phyloP scores from a whole-genome alignment of 2,888 invertebrate species.

The Machimus atricapillus region DNA sequence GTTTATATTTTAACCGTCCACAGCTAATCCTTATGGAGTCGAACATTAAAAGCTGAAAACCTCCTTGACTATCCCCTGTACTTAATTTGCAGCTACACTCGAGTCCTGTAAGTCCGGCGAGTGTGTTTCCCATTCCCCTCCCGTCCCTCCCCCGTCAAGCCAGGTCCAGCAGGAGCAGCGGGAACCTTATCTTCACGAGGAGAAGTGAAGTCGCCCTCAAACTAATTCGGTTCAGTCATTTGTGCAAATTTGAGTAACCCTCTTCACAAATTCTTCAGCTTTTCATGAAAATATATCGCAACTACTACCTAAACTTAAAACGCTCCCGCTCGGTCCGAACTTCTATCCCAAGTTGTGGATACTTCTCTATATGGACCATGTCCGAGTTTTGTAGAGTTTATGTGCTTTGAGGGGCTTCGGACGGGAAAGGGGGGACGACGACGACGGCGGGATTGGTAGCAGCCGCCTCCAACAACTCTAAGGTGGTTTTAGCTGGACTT shows the following conservation, averaged over 20 bases:
- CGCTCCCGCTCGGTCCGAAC: constrained; percentile 15
- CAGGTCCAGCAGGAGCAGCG: not conserved
- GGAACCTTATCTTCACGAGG: not conserved
- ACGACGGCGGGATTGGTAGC: not conserved
- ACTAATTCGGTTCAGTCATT: constrained; percentile 41
- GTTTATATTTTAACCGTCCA: not conserved
- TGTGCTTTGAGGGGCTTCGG: not conserved
- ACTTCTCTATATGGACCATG: constrained; percentile 39
- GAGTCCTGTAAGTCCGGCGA: not conserved
- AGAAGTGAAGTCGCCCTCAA: constrained; percentile 31
- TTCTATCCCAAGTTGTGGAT: constrained; percentile 33
- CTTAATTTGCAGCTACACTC: constrained; percentile 24
- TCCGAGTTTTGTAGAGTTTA: constrained; percentile 36
- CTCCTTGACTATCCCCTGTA: constrained; percentile 6
- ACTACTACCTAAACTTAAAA: constrained; percentile 40
- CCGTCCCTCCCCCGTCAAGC: not conserved
- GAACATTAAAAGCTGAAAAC: constrained; percentile 30
- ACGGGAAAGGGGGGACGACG: not conserved
- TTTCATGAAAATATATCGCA: constrained; percentile 41
- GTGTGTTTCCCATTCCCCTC: not conserved
- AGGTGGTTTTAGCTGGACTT: constrained; percentile 37
- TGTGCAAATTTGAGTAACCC: constrained; percentile 41
- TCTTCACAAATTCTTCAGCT: constrained; percentile 41
- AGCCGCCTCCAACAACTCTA: constrained; percentile 2
- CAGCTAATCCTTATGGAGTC: not conserved